phyloP scores from a whole-genome alignment of 2,113 vertebrate genomes.

The Eulacestoma nigropectus region DNA sequence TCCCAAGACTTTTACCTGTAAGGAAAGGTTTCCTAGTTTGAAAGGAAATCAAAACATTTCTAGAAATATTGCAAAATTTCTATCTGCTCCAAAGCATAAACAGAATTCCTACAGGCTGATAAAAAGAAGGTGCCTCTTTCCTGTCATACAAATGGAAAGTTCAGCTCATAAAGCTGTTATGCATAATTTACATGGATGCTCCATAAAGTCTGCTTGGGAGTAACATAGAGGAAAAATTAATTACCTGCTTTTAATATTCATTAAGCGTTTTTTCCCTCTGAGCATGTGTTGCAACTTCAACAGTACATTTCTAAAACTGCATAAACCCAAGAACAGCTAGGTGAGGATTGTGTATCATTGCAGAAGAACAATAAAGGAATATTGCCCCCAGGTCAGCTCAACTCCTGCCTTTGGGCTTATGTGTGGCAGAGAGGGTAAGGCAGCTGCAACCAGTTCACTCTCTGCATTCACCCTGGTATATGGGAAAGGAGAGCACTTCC shows the following conservation, averaged over 20 bases:
- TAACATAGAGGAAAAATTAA: neutral
- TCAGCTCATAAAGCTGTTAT: neutral
- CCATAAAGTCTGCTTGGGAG: neutral
- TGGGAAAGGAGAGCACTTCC: neutral
- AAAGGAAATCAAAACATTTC: neutral
- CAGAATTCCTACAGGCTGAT: neutral
- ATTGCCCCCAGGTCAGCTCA: neutral
- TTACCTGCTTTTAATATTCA: slow-evolving; percentile 11
- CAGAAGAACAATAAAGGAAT: neutral
- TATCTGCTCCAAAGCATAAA: neutral
- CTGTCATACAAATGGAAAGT: neutral
- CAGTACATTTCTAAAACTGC: neutral
- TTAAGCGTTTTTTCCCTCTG: neutral
- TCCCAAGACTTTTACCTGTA: neutral
- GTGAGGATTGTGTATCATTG: neutral
- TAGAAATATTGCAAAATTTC: neutral
- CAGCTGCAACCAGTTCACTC: neutral
- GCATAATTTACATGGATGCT: slow-evolving; percentile 7
- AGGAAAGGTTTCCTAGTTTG: neutral
- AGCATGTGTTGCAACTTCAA: neutral
- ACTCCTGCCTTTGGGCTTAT: neutral
- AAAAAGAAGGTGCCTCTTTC: neutral
- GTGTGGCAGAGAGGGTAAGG: neutral
- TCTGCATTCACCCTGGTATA: neutral
- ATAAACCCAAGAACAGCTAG: neutral